Evolutionary conservation across 2,113 vertebrate genomes (phyloP).

Genomic region (Hiodon tergisus): DNA sequence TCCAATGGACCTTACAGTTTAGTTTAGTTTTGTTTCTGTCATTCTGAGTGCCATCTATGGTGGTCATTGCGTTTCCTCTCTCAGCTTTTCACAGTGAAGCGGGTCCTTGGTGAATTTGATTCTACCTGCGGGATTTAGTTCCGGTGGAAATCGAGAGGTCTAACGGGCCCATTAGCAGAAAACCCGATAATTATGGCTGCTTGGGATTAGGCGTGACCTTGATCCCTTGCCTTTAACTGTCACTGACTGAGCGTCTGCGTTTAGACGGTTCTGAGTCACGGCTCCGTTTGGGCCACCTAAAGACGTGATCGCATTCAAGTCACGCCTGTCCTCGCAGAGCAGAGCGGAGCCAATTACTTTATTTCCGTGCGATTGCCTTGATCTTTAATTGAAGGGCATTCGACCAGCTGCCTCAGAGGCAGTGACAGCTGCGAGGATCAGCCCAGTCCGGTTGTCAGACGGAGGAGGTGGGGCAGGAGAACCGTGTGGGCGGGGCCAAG

Average conservation of each 20-base stretch:
- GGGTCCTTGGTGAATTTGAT: neutral
- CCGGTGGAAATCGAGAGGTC: neutral
- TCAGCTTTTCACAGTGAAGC: too few relatives aligned
- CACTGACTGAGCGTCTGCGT: neutral
- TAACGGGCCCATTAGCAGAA: neutral
- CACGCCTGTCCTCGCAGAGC: neutral
- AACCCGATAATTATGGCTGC: too few relatives aligned
- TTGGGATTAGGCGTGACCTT: too few relatives aligned
- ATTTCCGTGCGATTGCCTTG: constrained; percentile 9
- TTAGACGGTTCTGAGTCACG: neutral
- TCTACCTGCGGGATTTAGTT: neutral
- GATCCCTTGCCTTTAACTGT: neutral
- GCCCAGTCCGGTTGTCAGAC: constrained; percentile 19
- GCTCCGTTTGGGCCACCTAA: neutral
- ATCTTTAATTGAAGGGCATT: constrained; percentile 36
- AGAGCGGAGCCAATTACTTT: too few relatives aligned
- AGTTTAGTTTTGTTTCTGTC: neutral
- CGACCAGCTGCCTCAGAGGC: constrained; percentile 16
- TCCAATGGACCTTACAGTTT: neutral
- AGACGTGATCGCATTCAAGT: neutral
- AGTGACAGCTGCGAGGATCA: constrained; percentile 28
- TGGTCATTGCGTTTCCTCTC: too few relatives aligned
- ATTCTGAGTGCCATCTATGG: too few relatives aligned
- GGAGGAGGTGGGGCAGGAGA: neutral
- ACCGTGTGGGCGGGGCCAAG: neutral